Base-by-base conservation (phyloP, 2,888 invertebrate species). In the Drosophila neoperkinsi region DNA sequence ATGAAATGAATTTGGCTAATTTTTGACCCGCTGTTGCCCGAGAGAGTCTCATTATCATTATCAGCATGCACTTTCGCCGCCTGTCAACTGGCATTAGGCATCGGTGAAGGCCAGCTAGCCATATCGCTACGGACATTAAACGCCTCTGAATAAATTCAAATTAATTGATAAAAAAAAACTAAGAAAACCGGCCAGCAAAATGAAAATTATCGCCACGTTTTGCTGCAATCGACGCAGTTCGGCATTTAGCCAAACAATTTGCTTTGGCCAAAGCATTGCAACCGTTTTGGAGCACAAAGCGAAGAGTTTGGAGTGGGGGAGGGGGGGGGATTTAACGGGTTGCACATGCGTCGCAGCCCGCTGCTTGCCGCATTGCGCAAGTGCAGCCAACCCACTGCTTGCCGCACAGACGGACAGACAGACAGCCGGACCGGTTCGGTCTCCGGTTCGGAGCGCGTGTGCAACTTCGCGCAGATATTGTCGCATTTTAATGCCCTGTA, bases 121-220 rank as follows among this genome's bases (percentile, higher is more conserved):
- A 21, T 69, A 74, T 72, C 73, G 68, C 50, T 70, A 67, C 77
- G 75, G 76, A 85, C 90, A 83, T 83, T 83, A 88, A 83, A 90
- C 86, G 88, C 87, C 90, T 87, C 82, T 86, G 89, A 88, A 90
- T 88, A 90, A 88, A 88, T 88, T 84, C 84, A 82, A 90, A 90
- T 88, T 90, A 88, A 84, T 88, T 86, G 89, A 88, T 88, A 78
- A 82, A 85, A 53, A 52, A 52, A 6, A 9, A 2, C 56, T 69
- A 71, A 31, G 52, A 58, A 79, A 79, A 67, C 65, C 74, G 74
- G 71, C 61, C 69, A 60, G 52, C 49, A 71, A 68, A 71, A 63
- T 62, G 72, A 79, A 85, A 85, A 88, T 90, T 90, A 88, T 90
- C 88, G 77, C 79, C 90, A 79, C 90, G 61, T 81, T 87, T 87